phyloP scores from a whole-genome alignment of 1,140 invertebrate species.

The Psix sp. region DNA sequence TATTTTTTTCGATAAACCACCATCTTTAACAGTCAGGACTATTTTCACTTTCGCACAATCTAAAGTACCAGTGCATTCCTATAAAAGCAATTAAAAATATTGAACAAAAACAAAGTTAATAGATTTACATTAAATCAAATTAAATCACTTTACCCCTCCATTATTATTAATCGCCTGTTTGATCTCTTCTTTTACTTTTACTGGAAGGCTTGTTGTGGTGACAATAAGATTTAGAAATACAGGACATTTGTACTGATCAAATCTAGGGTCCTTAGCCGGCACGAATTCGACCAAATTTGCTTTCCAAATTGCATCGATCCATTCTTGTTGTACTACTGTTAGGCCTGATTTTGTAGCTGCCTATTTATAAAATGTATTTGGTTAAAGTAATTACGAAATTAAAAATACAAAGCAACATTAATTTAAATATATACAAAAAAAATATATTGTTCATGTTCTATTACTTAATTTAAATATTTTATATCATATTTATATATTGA shows the following conservation, averaged over 20 bases:
- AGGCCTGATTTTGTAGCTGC: conserved; percentile 84
- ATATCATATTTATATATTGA: no score
- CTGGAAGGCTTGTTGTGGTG: conserved; percentile 86
- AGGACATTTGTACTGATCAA: conserved; percentile 84
- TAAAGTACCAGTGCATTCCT: conserved; percentile 68
- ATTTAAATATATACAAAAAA: no score
- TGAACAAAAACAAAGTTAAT: not conserved
- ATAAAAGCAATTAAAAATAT: conserved; percentile 13
- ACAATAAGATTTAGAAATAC: conserved; percentile 87
- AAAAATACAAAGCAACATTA: no score
- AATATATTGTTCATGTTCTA: no score
- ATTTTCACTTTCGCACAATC: conserved; percentile 71
- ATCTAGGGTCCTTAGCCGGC: conserved; percentile 80
- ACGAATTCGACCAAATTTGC: conserved; percentile 80
- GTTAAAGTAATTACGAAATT: no score
- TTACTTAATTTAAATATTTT: no score
- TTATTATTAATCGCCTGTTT: conserved; percentile 84
- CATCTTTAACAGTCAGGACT: conserved; percentile 71
- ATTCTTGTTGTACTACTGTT: conserved; percentile 86
- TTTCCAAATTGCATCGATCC: conserved; percentile 89
- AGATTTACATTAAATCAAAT: not conserved
- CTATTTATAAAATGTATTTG: conserved; percentile 67
- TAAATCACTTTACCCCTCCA: conserved; percentile 80
- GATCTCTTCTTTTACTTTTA: conserved; percentile 82
- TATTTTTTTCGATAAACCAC: conserved; percentile 86